Percentiles rank a stretch among this genome's conserved stretches.
These are phyloP conservation scores for Pseudomugil tenellus DNA, from an alignment of 2,797 vertebrate genomes.

Conservation along the genomic window DNA sequence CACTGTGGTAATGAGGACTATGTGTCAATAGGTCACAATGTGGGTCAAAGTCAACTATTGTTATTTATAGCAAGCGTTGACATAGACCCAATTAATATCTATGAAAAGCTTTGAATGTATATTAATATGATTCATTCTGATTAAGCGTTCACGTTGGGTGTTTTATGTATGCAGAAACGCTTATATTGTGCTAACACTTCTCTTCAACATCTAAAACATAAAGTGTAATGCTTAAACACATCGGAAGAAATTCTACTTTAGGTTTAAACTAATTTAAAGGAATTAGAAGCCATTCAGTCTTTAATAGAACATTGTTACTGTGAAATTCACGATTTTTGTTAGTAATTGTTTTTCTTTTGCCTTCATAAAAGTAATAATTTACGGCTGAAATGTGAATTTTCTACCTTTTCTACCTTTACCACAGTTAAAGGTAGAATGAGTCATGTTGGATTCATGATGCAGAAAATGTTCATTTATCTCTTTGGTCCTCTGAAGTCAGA, in stretches of 20 bases:
- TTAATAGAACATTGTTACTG: background rate
- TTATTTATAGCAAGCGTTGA: background rate
- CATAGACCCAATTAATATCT: background rate
- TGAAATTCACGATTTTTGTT: background rate
- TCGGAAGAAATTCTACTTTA: background rate
- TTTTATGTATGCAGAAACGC: background rate
- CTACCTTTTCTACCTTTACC: background rate
- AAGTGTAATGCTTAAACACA: background rate
- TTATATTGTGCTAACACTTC: background rate
- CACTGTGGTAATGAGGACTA: background rate
- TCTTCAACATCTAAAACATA: background rate
- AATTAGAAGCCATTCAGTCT: background rate
- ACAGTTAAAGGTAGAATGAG: background rate
- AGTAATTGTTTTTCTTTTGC: background rate
- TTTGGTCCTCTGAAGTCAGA: too few relatives aligned
- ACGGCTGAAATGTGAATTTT: background rate
- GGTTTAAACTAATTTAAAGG: background rate
- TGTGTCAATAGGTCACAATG: background rate
- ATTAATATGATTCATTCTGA: background rate
- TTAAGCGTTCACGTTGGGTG: background rate
- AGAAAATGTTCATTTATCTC: background rate
- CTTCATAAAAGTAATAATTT: background rate
- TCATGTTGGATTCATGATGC: background rate
- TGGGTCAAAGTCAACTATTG: background rate
- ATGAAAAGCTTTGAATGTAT: background rate